Conservation (phyloP, 2,113 vertebrate species). For the Trochalopteron elliotii region DNA sequence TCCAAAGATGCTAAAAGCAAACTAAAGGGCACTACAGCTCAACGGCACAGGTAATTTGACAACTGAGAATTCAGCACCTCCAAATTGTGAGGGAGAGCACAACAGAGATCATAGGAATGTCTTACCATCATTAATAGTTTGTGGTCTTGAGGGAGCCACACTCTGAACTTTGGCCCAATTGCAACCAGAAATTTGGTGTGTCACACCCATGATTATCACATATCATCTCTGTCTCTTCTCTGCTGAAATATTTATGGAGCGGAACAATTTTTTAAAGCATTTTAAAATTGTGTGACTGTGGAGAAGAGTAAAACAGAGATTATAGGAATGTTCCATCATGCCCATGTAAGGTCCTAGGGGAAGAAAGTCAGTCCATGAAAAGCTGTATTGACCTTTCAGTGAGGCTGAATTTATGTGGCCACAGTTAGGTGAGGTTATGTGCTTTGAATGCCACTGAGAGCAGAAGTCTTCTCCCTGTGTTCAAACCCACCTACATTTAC, state of each 20-base stretch:
- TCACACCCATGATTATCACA: background rate
- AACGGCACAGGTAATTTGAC: background rate
- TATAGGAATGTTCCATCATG: background rate
- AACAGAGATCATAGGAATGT: background rate
- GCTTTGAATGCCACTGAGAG: background rate
- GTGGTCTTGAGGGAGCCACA: background rate
- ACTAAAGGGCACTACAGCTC: background rate
- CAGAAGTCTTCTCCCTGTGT: background rate
- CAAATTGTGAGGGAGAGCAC: background rate
- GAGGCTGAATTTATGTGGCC: background rate
- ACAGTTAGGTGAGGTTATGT: background rate
- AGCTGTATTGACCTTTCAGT: background rate
- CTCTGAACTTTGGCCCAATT: background rate
- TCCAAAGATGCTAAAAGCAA: background rate
- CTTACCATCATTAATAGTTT: background rate
- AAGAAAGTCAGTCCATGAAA: background rate
- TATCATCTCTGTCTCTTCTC: background rate
- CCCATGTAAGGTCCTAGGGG: background rate
- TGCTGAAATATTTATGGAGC: background rate
- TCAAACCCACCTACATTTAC: background rate
- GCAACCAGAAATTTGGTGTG: background rate
- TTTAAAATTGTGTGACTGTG: background rate
- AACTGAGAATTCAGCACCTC: background rate
- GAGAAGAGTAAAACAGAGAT: background rate
- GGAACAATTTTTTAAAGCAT: background rate